A percentile compares a stretch with the other conserved stretches of the same genome.
Evolutionary conservation across 2,888 invertebrate species (phyloP).

Genomic region (Lycia hirtaria): DNA sequence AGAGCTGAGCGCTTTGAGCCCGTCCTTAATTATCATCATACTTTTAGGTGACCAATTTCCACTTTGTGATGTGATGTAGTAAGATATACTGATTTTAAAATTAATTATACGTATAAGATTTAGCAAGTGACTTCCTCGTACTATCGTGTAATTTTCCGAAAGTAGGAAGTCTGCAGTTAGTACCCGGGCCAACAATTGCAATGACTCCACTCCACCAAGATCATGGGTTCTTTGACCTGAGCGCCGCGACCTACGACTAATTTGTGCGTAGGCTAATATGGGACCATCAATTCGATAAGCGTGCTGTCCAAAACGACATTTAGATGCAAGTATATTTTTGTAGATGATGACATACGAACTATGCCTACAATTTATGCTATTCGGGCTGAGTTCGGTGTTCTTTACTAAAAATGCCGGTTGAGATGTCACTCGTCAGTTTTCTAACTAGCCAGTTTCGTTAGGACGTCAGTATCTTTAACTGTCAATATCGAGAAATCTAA

Average conservation of each 20-base stretch:
- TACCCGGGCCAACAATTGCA: neutral
- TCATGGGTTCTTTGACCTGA: conserved; percentile 16
- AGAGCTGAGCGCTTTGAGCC: too few relatives aligned
- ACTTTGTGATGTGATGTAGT: too few relatives aligned
- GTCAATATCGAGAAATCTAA: too few relatives aligned
- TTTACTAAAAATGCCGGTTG: too few relatives aligned
- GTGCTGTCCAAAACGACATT: neutral
- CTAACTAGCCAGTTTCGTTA: too few relatives aligned
- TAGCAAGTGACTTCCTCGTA: neutral
- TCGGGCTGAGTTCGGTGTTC: neutral
- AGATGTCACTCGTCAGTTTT: too few relatives aligned
- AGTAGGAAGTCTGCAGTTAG: neutral
- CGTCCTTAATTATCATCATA: too few relatives aligned
- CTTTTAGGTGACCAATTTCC: too few relatives aligned
- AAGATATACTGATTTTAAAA: too few relatives aligned
- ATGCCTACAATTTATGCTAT: neutral
- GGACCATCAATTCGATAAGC: conserved; percentile 4
- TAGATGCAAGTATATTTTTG: neutral
- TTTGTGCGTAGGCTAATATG: conserved; percentile 12
- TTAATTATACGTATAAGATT: too few relatives aligned
- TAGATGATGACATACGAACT: neutral
- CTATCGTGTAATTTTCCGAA: neutral
- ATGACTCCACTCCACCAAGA: conserved; percentile 2
- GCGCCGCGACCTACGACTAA: conserved; percentile 9
- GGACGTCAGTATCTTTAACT: too few relatives aligned